Base-by-base conservation (phyloP, 2,113 vertebrate species). In the Haemorhous mexicanus region DNA sequence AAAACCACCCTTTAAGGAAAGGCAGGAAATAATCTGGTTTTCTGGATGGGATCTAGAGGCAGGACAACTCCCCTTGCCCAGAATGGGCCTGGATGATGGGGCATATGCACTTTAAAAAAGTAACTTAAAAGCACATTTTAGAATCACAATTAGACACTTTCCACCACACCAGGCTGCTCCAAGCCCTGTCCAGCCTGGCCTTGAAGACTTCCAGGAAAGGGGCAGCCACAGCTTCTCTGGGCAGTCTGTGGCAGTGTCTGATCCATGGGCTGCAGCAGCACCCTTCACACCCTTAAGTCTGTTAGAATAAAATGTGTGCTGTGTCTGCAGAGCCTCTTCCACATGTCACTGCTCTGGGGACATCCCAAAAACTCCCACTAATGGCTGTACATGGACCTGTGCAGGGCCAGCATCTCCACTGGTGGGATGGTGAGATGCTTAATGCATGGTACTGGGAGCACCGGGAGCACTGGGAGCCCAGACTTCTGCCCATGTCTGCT, bases 301-400 rank as follows among this genome's bases (percentile, higher is more conserved):
- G 2, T 22, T 26, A 35, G 24, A 73, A 28, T 39, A 20, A 87
- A 74, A 62, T 1, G 5, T 49, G 3, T 75, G 7, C 30, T 44
- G 64, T 9, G 11, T 64, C 55, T 92, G 70, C 37, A 70, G 64
- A 81, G 30, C 8, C 21, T 14, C n/a, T 73, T 80, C 20, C 50
- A 13, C 8, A 1, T 0, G 0, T 33, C 0, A 0, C 43, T 49
- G 58, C 52, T 64, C n/a, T 58, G 44, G 58, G 50, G 35, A 16
- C 33, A 32, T 17, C 64, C 64, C 67, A 16, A 26, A 66, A 80
- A 6, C 32, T 41, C n/a, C 35, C 22, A 11, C 9, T 26, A 30
- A 23, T 7, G 22, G 75, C 47, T n/a, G 55, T 13, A 50, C 4
- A 13, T 1, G 30, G 76, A 26, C 37, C 35, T 16, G 39, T 35